A percentile compares a stretch with the other conserved stretches of the same genome.
Evolutionary conservation across 1,140 invertebrate genomes (phyloP).

Genomic region (Drosophila cardini): DNA sequence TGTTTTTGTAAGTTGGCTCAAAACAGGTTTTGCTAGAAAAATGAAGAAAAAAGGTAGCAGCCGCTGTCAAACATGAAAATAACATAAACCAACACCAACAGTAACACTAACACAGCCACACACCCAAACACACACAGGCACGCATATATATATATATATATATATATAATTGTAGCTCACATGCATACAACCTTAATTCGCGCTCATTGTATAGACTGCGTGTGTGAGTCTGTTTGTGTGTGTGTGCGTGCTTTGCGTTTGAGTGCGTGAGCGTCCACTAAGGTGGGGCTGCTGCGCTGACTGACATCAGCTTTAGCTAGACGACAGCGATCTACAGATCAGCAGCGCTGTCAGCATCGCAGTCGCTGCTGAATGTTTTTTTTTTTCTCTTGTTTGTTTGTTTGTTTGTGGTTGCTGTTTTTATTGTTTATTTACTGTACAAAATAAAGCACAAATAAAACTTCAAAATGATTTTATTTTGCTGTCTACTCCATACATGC

Average conservation of each 20-base stretch:
- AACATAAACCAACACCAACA: slow-evolving; percentile 33
- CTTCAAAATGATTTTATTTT: slow-evolving; percentile 11
- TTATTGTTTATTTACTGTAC: slow-evolving; percentile 29
- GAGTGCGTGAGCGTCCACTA: slow-evolving; percentile 41
- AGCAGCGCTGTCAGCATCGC: slow-evolving; percentile 43
- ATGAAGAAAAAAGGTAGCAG: slow-evolving; percentile 50
- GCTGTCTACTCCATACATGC: slow-evolving; percentile 39
- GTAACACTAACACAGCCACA: slow-evolving; percentile 12
- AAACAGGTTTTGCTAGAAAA: slow-evolving; percentile 71
- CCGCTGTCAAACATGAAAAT: slow-evolving; percentile 62
- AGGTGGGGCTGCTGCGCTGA: slow-evolving; percentile 61
- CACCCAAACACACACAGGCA: slow-evolving; percentile 5
- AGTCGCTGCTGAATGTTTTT: slow-evolving; percentile 3
- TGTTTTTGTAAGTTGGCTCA: slow-evolving; percentile 39
- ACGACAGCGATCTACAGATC: slow-evolving; percentile 43
- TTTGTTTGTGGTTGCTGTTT: slow-evolving; percentile 18
- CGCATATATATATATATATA: no score
- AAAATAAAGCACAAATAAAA: slow-evolving; percentile 6
- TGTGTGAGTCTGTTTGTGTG: slow-evolving; percentile 14
- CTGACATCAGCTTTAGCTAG: slow-evolving; percentile 29
- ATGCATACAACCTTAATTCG: slow-evolving; percentile 57
- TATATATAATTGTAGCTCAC: slow-evolving; percentile 22
- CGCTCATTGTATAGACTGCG: slow-evolving; percentile 61
- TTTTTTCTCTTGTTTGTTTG: slow-evolving; percentile 16
- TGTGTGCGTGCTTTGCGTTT: no score